Percentiles rank a stretch among this genome's conserved stretches.
phyloP scores from a whole-genome alignment of 1,140 invertebrate species.

The Aphelinus certus region DNA sequence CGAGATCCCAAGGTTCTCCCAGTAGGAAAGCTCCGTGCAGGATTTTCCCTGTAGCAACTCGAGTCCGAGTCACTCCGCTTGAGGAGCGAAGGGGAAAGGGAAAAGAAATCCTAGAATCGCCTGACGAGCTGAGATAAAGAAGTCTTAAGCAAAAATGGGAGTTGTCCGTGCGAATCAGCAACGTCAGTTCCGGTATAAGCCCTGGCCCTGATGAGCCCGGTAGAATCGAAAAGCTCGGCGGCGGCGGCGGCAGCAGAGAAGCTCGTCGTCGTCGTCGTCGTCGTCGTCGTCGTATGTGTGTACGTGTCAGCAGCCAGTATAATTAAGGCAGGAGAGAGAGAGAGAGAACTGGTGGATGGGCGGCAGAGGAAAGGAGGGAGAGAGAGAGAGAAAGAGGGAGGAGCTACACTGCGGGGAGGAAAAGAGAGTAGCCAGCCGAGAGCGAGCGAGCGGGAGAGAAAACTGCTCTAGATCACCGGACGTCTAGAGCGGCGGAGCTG shows the following conservation, averaged over 20 bases:
- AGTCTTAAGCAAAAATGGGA: constrained; percentile 31
- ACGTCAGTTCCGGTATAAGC: constrained; percentile 30
- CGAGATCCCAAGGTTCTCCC: too few relatives aligned
- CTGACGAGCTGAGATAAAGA: constrained; percentile 26
- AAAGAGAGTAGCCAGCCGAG: constrained; percentile 26
- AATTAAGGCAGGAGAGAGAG: constrained; percentile 36
- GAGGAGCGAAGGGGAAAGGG: background rate
- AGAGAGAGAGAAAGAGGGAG: constrained; percentile 29
- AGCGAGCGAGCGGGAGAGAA: constrained; percentile 39
- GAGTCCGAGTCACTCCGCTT: too few relatives aligned
- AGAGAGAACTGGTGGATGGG: constrained; percentile 20
- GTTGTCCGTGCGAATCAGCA: constrained; percentile 33
- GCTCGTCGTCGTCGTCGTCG: too few relatives aligned
- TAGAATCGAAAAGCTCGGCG: background rate
- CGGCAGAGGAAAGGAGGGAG: constrained; percentile 43
- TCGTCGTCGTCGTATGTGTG: background rate
- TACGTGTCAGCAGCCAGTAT: constrained; percentile 31
- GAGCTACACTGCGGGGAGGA: background rate
- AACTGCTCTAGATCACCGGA: constrained; percentile 64
- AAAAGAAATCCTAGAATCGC: background rate
- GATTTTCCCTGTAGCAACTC: too few relatives aligned
- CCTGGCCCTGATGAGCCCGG: background rate
- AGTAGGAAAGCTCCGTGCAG: too few relatives aligned
- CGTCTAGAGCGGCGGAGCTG: constrained; percentile 62
- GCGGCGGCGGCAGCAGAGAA: too few relatives aligned